Percentiles rank a stretch among this genome's conserved stretches.
Evolutionary conservation across 2,888 invertebrate genomes (phyloP).

Genomic region (Troides aeacus): DNA sequence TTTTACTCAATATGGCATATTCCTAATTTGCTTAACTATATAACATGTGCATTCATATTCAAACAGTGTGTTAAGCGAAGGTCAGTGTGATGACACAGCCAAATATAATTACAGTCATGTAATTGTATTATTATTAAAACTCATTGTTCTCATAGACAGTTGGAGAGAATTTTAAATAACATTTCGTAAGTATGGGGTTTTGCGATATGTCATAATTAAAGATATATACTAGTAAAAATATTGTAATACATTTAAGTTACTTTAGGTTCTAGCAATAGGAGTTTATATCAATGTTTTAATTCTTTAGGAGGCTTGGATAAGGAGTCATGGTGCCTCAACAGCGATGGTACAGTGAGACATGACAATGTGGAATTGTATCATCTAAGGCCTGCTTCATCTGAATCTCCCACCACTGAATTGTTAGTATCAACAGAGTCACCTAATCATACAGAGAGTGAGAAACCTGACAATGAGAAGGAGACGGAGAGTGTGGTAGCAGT

Average conservation of each 20-base stretch:
- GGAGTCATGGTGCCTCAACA: slow-evolving; percentile 96
- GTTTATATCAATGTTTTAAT: background rate
- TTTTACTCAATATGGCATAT: too few species aligned
- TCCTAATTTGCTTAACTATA: background rate
- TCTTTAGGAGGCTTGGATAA: slow-evolving; percentile 88
- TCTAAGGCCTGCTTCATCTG: slow-evolving; percentile 70
- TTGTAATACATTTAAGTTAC: too few species aligned
- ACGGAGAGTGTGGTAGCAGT: slow-evolving; percentile 46
- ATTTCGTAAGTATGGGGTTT: background rate
- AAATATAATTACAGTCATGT: slow-evolving; percentile 6
- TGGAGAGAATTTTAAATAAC: slow-evolving; percentile 6
- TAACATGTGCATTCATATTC: slow-evolving; percentile 19
- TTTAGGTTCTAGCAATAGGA: too few species aligned
- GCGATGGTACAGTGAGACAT: slow-evolving; percentile 92
- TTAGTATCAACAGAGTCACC: slow-evolving; percentile 64
- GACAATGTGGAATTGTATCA: slow-evolving; percentile 89
- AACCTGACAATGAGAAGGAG: slow-evolving; percentile 52
- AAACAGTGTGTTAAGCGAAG: slow-evolving; percentile 12
- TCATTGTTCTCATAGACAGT: slow-evolving; percentile 5
- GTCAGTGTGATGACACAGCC: slow-evolving; percentile 20
- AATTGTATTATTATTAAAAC: slow-evolving; percentile 19
- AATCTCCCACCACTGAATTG: slow-evolving; percentile 68
- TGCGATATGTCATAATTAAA: background rate
- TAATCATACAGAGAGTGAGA: slow-evolving; percentile 56
- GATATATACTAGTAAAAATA: background rate